Evolutionary conservation across 1,140 invertebrate species (phyloP).

Genomic region (Zaprionus capensis): DNA sequence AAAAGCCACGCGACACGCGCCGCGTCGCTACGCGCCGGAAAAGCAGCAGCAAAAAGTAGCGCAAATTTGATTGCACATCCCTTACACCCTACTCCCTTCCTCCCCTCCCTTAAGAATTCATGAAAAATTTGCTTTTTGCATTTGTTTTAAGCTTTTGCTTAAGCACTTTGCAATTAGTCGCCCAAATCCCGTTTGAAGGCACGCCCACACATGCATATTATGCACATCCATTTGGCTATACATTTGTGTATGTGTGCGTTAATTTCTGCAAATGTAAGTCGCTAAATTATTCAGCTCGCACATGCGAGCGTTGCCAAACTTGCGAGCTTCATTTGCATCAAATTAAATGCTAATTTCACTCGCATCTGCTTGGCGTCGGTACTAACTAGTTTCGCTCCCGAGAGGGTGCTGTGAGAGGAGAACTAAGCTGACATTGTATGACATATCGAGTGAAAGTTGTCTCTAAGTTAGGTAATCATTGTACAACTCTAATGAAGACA

Average conservation of each 20-base stretch:
- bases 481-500: too few relatives aligned
- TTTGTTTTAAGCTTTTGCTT: slow-evolving; percentile 82
- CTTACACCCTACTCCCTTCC: neutral
- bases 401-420: neutral
- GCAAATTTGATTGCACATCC: slow-evolving; percentile 42
- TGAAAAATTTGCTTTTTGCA: slow-evolving; percentile 74
- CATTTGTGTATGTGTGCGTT: slow-evolving; percentile 39
- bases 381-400: neutral
- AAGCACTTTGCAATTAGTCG: slow-evolving; percentile 84
- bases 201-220: slow-evolving; percentile 47
- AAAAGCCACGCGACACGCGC: slow-evolving; percentile 50
- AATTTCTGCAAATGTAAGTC: slow-evolving; percentile 81
- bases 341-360: slow-evolving; percentile 76
- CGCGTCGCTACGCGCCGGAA: neutral
- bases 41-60: slow-evolving; percentile 8
- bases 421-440: neutral
- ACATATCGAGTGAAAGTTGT: neutral
- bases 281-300: slow-evolving; percentile 72
- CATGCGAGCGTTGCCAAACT: slow-evolving; percentile 37
- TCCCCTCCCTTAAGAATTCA: slow-evolving; percentile 65
- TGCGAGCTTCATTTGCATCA: slow-evolving; percentile 67
- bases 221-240: slow-evolving; percentile 7
- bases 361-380: slow-evolving; percentile 26
- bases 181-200: slow-evolving; percentile 75
- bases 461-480: neutral